Percentiles rank a stretch among this genome's conserved stretches.
These are phyloP conservation scores for Tetraneura akinire DNA, from an alignment of 1,140 invertebrate genomes.

Conservation along the genomic window DNA sequence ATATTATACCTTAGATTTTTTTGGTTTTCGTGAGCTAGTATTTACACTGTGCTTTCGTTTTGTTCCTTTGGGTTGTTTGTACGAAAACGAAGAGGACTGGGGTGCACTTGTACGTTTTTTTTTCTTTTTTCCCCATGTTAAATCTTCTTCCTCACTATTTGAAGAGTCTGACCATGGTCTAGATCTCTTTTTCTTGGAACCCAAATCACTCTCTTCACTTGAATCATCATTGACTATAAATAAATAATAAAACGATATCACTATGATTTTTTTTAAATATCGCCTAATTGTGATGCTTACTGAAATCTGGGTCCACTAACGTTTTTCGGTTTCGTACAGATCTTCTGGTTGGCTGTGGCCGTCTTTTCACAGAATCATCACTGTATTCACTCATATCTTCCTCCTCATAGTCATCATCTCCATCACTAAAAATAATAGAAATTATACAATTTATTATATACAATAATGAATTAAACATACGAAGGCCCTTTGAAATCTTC, in stretches of 20 bases:
- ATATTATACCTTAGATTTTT: conserved; percentile 24
- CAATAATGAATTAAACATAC: too few relatives aligned
- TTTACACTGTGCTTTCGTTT: conserved; percentile 11
- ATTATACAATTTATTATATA: neutral
- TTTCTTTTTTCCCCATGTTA: conserved; percentile 63
- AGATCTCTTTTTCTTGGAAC: conserved; percentile 63
- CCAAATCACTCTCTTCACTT: conserved; percentile 63
- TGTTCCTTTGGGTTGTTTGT: neutral
- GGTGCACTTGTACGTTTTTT: conserved; percentile 55
- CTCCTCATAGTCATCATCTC: conserved; percentile 48
- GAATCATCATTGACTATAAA: conserved; percentile 58
- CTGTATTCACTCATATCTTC: conserved; percentile 53
- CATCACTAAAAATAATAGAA: conserved; percentile 21
- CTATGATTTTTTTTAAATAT: neutral
- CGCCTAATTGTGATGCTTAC: conserved; percentile 57
- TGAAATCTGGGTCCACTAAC: conserved; percentile 66
- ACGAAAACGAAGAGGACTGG: neutral
- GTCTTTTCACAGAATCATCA: conserved; percentile 57
- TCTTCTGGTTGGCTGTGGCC: conserved; percentile 61
- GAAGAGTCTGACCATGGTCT: conserved; percentile 62
- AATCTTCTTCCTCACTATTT: conserved; percentile 65
- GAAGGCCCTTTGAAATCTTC: conserved; percentile 81
- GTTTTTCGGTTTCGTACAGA: conserved; percentile 64
- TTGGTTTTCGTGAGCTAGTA: neutral
- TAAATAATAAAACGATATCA: conserved; percentile 12